These are phyloP conservation scores for Aleiodes alternator DNA, from an alignment of 2,888 invertebrate genomes.

Conservation along the genomic window DNA sequence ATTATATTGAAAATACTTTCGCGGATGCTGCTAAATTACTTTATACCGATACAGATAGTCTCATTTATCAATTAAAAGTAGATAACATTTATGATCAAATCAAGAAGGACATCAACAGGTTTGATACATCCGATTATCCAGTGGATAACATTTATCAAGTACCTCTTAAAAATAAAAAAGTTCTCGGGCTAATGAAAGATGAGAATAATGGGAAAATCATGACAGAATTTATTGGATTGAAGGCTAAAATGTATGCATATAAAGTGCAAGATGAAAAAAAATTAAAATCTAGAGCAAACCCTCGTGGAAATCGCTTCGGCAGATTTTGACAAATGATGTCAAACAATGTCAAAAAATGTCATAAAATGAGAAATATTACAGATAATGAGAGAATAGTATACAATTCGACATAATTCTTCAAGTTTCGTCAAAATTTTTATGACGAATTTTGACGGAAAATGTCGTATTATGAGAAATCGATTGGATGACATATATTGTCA, in stretches of 20 bases:
- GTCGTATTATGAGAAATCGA: no score
- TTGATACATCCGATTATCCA: slow-evolving; percentile 54
- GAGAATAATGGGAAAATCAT: slow-evolving; percentile 41
- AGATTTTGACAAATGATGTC: no score
- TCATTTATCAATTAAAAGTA: slow-evolving; percentile 35
- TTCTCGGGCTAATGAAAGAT: slow-evolving; percentile 44
- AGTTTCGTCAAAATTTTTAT: no score
- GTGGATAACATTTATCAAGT: slow-evolving; percentile 47
- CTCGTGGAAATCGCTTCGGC: no score
- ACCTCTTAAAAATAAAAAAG: slow-evolving; percentile 46
- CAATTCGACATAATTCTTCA: no score
- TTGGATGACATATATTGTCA: no score
- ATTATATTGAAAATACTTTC: slow-evolving; percentile 42
- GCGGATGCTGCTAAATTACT: slow-evolving; percentile 41
- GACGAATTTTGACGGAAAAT: no score
- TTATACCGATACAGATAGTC: slow-evolving; percentile 47
- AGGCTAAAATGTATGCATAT: slow-evolving; percentile 32
- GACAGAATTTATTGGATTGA: slow-evolving; percentile 30
- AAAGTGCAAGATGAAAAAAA: slow-evolving; percentile 9
- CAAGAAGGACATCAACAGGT: slow-evolving; percentile 56
- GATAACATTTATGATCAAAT: slow-evolving; percentile 39
- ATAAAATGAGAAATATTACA: no score
- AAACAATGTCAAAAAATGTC: no score
- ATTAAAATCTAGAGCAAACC: no score
- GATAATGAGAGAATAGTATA: no score